These are phyloP conservation scores for Tragopan temminckii DNA, from an alignment of 2,797 vertebrate species.

Conservation along the genomic window DNA sequence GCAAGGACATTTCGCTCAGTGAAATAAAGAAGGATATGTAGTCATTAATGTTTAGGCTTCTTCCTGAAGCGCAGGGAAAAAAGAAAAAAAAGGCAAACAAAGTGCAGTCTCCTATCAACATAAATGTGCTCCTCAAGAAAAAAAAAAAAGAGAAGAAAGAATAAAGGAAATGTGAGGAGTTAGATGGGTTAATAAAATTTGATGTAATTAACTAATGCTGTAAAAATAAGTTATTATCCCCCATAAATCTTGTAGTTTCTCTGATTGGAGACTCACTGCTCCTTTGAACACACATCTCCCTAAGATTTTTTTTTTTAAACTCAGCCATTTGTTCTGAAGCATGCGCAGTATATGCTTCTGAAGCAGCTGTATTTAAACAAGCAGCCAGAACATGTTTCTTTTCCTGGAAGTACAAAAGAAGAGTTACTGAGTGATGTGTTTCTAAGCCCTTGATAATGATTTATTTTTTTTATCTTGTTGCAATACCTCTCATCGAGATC, in stretches of 20 bases:
- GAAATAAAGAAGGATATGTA: slow-evolving; percentile 18
- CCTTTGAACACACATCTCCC: neutral
- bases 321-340: neutral
- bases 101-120: neutral
- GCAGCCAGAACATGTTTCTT: neutral
- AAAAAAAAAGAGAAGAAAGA: neutral
- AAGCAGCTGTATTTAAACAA: neutral
- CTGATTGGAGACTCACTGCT: neutral
- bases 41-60: neutral
- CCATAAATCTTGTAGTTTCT: neutral
- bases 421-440: neutral
- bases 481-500: neutral
- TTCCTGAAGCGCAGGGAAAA: neutral
- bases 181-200: neutral
- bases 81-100: neutral
- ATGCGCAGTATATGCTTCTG: neutral
- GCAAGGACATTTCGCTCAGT: neutral
- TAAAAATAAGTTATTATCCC: neutral
- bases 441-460: neutral
- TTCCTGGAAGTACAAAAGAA: neutral
- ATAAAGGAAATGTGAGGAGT: neutral
- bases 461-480: neutral
- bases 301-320: neutral
- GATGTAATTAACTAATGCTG: neutral
- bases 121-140: neutral